A percentile compares a stretch with the other conserved stretches of the same genome.
These are phyloP conservation scores for Coreius guichenoti DNA, from an alignment of 2,797 vertebrate genomes.

Conservation along the genomic window DNA sequence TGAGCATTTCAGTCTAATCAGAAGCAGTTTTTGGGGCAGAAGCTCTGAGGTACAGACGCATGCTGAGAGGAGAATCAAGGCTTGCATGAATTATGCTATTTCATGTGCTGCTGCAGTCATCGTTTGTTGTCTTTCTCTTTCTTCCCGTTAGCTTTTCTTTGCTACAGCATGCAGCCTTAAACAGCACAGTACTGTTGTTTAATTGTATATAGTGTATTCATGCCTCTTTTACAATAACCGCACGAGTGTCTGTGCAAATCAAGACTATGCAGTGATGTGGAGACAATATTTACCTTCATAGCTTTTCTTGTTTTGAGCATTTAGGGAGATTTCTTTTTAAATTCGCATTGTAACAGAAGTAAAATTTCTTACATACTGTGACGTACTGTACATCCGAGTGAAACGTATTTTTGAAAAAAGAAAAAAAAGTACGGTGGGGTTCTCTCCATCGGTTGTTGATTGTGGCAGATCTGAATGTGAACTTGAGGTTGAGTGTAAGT, in stretches of 20 bases:
- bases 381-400: background rate
- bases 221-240: background rate
- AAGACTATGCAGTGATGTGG: background rate
- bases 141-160: constrained; percentile 33
- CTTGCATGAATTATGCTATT: constrained; percentile 76
- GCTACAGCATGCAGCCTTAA: constrained; percentile 19
- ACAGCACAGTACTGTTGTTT: background rate
- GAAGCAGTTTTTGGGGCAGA: constrained; percentile 42
- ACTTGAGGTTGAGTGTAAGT: background rate
- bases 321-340: background rate
- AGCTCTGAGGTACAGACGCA: constrained; percentile 57
- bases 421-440: background rate
- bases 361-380: background rate
- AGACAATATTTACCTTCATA: background rate
- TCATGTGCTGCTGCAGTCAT: constrained; percentile 61
- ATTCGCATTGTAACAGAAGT: background rate
- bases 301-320: background rate
- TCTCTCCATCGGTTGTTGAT: background rate
- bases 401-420: background rate
- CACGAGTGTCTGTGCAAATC: background rate
- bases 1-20: constrained; percentile 35
- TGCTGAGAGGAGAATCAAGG: constrained; percentile 67
- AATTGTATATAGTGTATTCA: background rate
- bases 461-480: background rate
- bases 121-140: constrained; percentile 44